Evolutionary conservation across 2,888 invertebrate species (phyloP).

Genomic region (Megastigmus dorsalis): DNA sequence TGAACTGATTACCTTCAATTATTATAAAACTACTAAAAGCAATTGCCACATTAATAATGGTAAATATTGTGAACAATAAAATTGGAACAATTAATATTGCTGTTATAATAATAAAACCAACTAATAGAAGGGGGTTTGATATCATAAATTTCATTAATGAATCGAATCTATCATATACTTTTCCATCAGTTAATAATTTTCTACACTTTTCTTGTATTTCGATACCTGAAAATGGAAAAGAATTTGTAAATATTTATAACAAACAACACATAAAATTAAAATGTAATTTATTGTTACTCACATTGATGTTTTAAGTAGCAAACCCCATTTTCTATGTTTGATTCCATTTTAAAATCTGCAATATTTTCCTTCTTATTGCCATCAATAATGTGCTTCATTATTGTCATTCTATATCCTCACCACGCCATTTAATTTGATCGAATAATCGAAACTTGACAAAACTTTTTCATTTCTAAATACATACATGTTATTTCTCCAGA

Average conservation of each 20-base stretch:
- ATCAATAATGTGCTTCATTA: neutral
- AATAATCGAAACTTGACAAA: too few relatives aligned
- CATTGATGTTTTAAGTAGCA: conserved; percentile 36
- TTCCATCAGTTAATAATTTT: conserved; percentile 54
- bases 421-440: too few relatives aligned
- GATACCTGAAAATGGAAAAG: conserved; percentile 51
- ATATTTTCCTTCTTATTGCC: conserved; percentile 13
- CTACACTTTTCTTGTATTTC: conserved; percentile 51
- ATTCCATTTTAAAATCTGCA: conserved; percentile 29
- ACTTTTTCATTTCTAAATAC: too few relatives aligned
- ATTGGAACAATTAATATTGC: conserved; percentile 54
- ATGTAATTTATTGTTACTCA: conserved; percentile 15
- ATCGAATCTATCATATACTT: conserved; percentile 54
- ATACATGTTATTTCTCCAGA: too few relatives aligned
- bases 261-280: neutral
- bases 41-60: conserved; percentile 56
- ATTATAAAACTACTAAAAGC: conserved; percentile 58
- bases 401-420: too few relatives aligned
- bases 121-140: conserved; percentile 53
- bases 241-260: neutral
- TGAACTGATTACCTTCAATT: conserved; percentile 58
- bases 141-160: conserved; percentile 42
- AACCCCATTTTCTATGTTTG: conserved; percentile 21
- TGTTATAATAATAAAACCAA: conserved; percentile 33
- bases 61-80: conserved; percentile 56